phyloP scores from a whole-genome alignment of 37 sponge, comb jelly and placozoan genomes.

The Lycopodina hypogea region DNA sequence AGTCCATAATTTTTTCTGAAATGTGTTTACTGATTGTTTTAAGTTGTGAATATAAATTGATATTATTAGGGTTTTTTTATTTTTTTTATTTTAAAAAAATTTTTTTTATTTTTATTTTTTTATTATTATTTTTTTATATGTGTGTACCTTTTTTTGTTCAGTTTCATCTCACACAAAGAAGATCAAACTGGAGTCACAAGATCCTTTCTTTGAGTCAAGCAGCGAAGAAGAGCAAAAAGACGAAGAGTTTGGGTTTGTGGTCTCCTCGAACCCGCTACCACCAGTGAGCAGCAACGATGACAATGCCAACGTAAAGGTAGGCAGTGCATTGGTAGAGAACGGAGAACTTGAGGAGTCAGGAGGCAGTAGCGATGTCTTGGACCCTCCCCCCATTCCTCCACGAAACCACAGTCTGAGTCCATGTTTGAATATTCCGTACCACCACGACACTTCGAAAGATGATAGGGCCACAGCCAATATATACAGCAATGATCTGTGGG shows the following conservation, averaged over 20 bases:
- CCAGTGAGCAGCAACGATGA: background rate
- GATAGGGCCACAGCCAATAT: background rate
- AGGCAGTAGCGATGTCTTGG: background rate
- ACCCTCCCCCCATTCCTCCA: conserved; percentile 38
- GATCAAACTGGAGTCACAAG: conserved; percentile 28
- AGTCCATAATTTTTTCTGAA: too few species aligned
- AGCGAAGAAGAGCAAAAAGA: conserved; percentile 1
- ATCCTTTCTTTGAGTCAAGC: background rate
- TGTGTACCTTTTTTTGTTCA: background rate
- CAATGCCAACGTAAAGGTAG: conserved; percentile 1
- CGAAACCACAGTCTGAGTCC: conserved; percentile 33
- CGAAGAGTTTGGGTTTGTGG: conserved; percentile 7
- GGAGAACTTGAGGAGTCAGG: background rate
- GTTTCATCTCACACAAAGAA: conserved; percentile 6
- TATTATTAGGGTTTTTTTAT: too few species aligned
- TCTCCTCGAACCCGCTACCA: background rate
- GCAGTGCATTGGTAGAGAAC: background rate
- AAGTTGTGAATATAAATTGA: too few species aligned
- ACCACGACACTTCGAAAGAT: background rate
- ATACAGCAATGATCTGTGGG: background rate
- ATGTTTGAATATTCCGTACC: background rate
- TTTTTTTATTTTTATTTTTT: too few species aligned
- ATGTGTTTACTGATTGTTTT: too few species aligned
- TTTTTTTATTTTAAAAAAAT: too few species aligned
- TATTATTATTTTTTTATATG: background rate